Conservation (phyloP, 2,113 vertebrate species). For the Miniopterus natalensis region DNA sequence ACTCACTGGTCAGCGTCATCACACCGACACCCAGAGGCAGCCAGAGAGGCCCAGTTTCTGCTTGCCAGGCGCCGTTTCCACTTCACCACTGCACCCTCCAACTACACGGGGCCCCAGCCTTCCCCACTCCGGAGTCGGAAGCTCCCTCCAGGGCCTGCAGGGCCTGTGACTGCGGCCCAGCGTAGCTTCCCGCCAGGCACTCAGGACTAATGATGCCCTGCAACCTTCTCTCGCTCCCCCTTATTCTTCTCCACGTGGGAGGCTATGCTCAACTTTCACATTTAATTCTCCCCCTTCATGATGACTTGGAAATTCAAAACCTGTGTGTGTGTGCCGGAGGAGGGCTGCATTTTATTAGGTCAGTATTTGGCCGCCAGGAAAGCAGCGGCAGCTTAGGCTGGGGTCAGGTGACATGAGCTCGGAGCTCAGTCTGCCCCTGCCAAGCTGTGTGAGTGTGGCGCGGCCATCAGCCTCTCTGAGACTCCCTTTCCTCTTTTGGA, state of each 20-base stretch:
- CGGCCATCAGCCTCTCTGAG: background rate
- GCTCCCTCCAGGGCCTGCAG: background rate
- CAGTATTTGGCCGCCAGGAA: background rate
- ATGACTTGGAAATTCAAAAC: background rate
- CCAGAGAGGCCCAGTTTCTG: background rate
- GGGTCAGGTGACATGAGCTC: too few species aligned
- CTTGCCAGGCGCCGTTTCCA: background rate
- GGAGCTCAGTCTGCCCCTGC: background rate
- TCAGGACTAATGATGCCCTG: background rate
- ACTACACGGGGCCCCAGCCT: background rate
- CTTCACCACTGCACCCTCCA: background rate
- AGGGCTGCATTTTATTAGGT: background rate
- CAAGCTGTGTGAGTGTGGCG: background rate
- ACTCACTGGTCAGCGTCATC: background rate
- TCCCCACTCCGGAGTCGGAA: background rate
- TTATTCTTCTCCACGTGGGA: background rate
- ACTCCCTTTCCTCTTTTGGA: background rate
- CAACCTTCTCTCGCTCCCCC: background rate
- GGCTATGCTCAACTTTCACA: background rate
- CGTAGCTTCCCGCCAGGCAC: fast-evolving
- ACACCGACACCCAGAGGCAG: fast-evolving
- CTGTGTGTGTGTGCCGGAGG: background rate
- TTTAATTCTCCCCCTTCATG: background rate
- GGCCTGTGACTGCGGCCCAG: background rate
- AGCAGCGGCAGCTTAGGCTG: background rate